A percentile compares a stretch with the other conserved stretches of the same genome.
Evolutionary conservation across 1,140 invertebrate species (phyloP).

Genomic region (Venustaconcha ellipsiformis): DNA sequence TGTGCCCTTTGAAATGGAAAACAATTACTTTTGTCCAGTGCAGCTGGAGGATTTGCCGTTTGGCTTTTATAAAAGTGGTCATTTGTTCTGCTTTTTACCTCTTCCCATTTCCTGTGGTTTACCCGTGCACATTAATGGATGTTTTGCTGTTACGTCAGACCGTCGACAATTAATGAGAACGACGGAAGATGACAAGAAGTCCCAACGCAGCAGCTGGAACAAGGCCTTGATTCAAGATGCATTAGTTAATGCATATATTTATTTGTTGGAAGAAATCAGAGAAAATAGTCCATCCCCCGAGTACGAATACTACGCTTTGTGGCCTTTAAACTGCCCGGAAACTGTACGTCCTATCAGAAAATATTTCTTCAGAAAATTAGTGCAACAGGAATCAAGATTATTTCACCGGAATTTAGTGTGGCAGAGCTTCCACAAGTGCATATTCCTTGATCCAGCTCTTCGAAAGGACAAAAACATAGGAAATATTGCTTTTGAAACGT

Average conservation of each 20-base stretch:
- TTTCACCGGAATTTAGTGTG: slow-evolving; percentile 1
- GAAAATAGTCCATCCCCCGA: not conserved
- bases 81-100: slow-evolving; percentile 33
- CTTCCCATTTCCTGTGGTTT: slow-evolving; percentile 19
- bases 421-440: slow-evolving; percentile 7
- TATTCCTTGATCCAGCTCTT: slow-evolving; percentile 9
- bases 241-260: slow-evolving; percentile 5
- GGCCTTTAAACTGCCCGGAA: slow-evolving; percentile 2
- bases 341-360: not conserved
- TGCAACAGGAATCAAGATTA: not conserved
- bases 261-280: not conserved
- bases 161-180: slow-evolving; percentile 2
- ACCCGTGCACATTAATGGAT: slow-evolving; percentile 31
- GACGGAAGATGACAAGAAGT: slow-evolving; percentile 19
- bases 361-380: not conserved
- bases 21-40: not conserved
- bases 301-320: slow-evolving; percentile 8
- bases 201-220: slow-evolving; percentile 9
- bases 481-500: slow-evolving; percentile 5
- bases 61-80: slow-evolving; percentile 25
- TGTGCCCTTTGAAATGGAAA: slow-evolving; percentile 2
- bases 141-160: slow-evolving; percentile 24
- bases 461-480: not conserved
- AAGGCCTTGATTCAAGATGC: slow-evolving; percentile 6
- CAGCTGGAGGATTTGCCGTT: slow-evolving; percentile 1